Base-by-base conservation (phyloP, 2,797 vertebrate genomes). In the Selene dorsalis region DNA sequence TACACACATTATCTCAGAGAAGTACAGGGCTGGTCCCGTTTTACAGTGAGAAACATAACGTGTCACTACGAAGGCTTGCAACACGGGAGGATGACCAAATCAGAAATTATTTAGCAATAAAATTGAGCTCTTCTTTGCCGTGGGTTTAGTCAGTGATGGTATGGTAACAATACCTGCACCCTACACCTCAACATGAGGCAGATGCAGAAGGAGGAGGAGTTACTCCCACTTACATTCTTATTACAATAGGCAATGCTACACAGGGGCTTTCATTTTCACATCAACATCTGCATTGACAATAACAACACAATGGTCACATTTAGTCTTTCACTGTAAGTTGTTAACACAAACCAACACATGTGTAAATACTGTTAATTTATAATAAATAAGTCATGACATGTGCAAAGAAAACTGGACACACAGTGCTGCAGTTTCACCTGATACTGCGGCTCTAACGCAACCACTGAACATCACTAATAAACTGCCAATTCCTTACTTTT, bases 1-100 rank as follows among this genome's bases (percentile, higher is more conserved):
- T 76, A 82, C 74, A 84, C 75, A 91, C 79, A 89, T 90, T 66
- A 90, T 89, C 89, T 81, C 79, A 80, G 72, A 88, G 70, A 90
- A 84, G 68, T 41, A 69, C 72, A 69, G 71, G 87, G 63, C 77
- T 77, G 32, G 79, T 79, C 41, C 48, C 57, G 60, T 77, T 69
- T 48, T 48, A 35, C 26, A 60, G 52, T 14, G 48, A 65, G 17
- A 72, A 7, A 20, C 64, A 74, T 13, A 63, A 55, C 1, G 10
- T 67, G 72, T 53, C 32, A 24, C 45, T 60, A 14, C 77, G 56
- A 68, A 16, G 43, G 57, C 7, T 35, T 35, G 32, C 32, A 35
- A 35, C 32, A 35, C 7, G 32, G 32, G 32, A 35, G 32, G 32
- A 35, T 35, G 32, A 35, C 32, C 32, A 35, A 35, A 35, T 35